Evolutionary conservation across 1,140 invertebrate species (phyloP).

Genomic region (Solen grandis): DNA sequence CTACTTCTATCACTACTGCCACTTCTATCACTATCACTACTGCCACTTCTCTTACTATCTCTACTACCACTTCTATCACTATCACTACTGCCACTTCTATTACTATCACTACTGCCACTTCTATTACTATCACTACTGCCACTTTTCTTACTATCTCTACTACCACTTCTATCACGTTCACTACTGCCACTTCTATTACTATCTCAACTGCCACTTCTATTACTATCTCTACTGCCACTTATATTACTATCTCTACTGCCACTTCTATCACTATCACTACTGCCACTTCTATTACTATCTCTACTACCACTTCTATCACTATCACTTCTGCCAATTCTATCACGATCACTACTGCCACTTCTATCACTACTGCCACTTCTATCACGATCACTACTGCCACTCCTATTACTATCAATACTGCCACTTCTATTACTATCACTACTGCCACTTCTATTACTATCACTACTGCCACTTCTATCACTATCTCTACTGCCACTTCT

Average conservation of each 20-base stretch:
- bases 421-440: too few species aligned
- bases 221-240: too few species aligned
- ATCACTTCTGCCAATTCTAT: background rate
- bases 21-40: slow-evolving; percentile 13
- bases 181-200: slow-evolving; percentile 16
- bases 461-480: too few species aligned
- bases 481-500: too few species aligned
- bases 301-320: too few species aligned
- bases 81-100: slow-evolving; percentile 29
- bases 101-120: slow-evolving; percentile 8
- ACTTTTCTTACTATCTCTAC: slow-evolving; percentile 23
- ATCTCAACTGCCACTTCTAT: too few species aligned
- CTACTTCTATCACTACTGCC: slow-evolving; percentile 17
- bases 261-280: too few species aligned
- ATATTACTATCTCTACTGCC: too few species aligned
- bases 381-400: slow-evolving; percentile 13
- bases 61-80: slow-evolving; percentile 8
- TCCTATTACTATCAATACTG: slow-evolving; percentile 20
- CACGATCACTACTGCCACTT: slow-evolving; percentile 11
- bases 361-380: slow-evolving; percentile 23
- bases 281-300: too few species aligned
- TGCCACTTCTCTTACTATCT: slow-evolving; percentile 13
- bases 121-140: slow-evolving; percentile 27
- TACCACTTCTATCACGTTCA: slow-evolving; percentile 28
- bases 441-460: too few species aligned